Base-by-base conservation (phyloP, 1,140 invertebrate genomes). In the Frieseomelitta varia region DNA sequence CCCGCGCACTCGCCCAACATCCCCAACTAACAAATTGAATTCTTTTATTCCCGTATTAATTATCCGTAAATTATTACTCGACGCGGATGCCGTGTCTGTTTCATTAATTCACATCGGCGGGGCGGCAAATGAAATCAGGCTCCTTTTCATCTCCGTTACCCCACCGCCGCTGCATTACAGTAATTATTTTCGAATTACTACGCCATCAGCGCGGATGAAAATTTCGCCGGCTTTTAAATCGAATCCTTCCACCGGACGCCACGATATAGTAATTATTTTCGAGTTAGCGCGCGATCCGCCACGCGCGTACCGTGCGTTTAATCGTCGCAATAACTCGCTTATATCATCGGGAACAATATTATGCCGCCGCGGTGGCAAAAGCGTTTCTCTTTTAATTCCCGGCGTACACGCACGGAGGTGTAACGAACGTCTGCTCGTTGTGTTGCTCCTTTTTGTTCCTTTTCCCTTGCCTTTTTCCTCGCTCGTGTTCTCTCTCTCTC, bases 401-500 rank as follows among this genome's bases (percentile, higher is more conserved):
- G 63, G 61, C 65, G 67, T 75, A 78, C 79, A 85, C 80, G 87
- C 84, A 72, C 61, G 61, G 61, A 76, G 61, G 77, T 72, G 71
- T 85, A 88, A 85, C 77, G 84, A 89, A 72, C 87, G 78, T 71
- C 75, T 80, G 83, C 75, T 74, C 87, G 85, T 85, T 75, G 78
- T 79, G 76, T 86, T 73, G 63, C 61, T 68, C 61, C 61, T 83
- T 85, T 80, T 84, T 79, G 78, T 87, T 77, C 87, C 75, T 78
- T 88, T 82, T 85, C 72, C 72, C 79, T n/a, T 84, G 58, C 65
- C 53, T 61, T 30, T 65, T 17, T 55, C 67, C 67, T 73, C 67
- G 67, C 21, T 55, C 79, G 3, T 58, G 58, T 14, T 21, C 55
- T 6, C 55, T 56, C 8, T 47, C 77, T n/a, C 71, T 85, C 30